Base-by-base conservation (phyloP, 2,888 invertebrate genomes). In the Lepidochrysops patricia region DNA sequence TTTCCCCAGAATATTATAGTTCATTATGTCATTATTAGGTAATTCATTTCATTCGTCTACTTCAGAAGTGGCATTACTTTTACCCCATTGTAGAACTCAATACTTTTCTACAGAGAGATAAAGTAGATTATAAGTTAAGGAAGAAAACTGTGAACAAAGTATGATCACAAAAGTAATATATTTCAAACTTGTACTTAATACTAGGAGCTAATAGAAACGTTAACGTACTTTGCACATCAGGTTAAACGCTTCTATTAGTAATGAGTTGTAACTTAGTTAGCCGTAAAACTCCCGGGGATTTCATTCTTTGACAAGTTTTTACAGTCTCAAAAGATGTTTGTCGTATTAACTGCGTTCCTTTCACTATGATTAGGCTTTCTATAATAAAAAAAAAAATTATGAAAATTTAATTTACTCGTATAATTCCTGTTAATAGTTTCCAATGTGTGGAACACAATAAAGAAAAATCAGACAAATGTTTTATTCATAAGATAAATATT, bases 221-320 rank as follows among this genome's bases (percentile, higher is more conserved):
- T 61, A 65, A 61, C 52, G 57, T 63, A 65, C 60, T 65, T 62
- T 52, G 58, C 48, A 62, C 60, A 61, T 58, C 60, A 56, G 62
- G 57, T 60, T 58, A 49, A 63, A 49, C 54, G 59, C 58, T 63
- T 62, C 50, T 48, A 60, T 52, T n/a, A 37, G 52, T 62, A 60
- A 62, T 60, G 60, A 63, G 60, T 63, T 62, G 48, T 50, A 62
- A 63, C 58, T 63, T 58, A 48, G 52, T 43, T 57, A 57, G 50
- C 35, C 25, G 26, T 52, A 23, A 50, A 49, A 58, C 29, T 49
- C 49, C 29, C 13, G 6, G 19, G 32, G 58, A 32, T 29, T 43
- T 32, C 32, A n/a, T 49, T 35, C 58, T 27, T 49, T 35, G 50
- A 35, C 50, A 50, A 50, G 49, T 29, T 50, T 50, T 35, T 50